These are phyloP conservation scores for Nomada hirtipes DNA, from an alignment of 2,888 invertebrate species.

Conservation along the genomic window DNA sequence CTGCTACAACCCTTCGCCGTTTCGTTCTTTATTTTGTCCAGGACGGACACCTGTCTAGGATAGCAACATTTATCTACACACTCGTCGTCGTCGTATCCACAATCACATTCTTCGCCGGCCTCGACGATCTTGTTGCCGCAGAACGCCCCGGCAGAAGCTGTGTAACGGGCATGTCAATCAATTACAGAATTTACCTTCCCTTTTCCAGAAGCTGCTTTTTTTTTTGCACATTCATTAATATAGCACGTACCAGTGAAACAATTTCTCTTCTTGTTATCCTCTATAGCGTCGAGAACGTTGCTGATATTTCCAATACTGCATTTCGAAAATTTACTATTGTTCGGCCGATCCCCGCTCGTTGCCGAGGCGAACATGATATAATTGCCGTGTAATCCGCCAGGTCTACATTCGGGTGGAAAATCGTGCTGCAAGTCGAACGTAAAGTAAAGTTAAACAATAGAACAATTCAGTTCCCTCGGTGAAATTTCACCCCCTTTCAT, in stretches of 20 bases:
- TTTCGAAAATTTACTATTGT: constrained; percentile 98
- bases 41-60: constrained; percentile 91
- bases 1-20: constrained; percentile 93
- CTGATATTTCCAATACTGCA: constrained; percentile 98
- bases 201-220: neutral
- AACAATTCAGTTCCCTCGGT: neutral
- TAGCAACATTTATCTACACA: constrained; percentile 98
- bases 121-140: constrained; percentile 99
- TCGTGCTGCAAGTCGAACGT: constrained; percentile 90
- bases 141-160: constrained; percentile 90
- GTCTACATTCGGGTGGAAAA: constrained; percentile 95
- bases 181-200: neutral
- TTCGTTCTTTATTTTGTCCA: constrained; percentile 89
- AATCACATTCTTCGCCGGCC: constrained; percentile 98
- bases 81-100: constrained; percentile 96
- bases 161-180: neutral
- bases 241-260: constrained; percentile 90
- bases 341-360: constrained; percentile 98
- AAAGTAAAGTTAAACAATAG: neutral
- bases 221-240: neutral
- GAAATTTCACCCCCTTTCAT: no score
- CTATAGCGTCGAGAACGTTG: constrained; percentile 95
- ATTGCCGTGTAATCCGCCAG: constrained; percentile 97
- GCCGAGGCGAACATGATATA: constrained; percentile 99
- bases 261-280: constrained; percentile 95